Evolutionary conservation across 2,797 vertebrate genomes (phyloP).

Genomic region (Dallia pectoralis): DNA sequence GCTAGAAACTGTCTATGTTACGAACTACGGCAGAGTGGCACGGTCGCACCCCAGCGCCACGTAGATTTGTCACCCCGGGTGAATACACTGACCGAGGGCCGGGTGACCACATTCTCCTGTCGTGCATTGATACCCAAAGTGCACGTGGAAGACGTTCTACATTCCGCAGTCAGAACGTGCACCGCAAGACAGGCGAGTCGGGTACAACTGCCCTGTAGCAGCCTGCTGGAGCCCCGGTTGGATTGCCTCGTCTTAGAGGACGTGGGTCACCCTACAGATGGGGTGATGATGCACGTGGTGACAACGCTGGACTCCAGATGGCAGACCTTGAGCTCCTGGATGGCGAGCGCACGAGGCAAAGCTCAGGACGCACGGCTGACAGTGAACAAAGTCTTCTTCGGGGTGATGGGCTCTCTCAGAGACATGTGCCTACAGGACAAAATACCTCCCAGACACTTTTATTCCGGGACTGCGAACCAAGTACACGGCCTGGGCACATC

Average conservation of each 20-base stretch:
- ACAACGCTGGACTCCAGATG: background rate
- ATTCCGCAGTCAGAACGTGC: slow-evolving; percentile 3
- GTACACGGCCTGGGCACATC: background rate
- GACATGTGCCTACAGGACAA: slow-evolving; percentile 13
- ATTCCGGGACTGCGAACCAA: background rate
- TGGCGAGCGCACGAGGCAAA: background rate
- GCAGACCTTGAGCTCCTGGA: slow-evolving; percentile 8
- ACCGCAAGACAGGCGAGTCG: background rate
- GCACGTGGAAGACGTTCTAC: slow-evolving; percentile 15
- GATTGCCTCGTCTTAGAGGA: slow-evolving; percentile 13
- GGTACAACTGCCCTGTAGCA: background rate
- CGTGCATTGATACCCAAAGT: background rate
- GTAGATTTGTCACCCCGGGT: background rate
- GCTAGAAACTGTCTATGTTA: background rate
- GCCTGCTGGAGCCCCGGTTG: background rate
- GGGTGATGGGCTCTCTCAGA: slow-evolving; percentile 21
- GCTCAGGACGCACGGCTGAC: background rate
- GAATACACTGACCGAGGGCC: background rate
- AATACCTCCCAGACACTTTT: slow-evolving; percentile 3
- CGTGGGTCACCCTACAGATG: background rate
- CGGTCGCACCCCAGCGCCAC: too few species aligned
- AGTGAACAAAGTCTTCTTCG: background rate
- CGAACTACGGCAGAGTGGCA: background rate
- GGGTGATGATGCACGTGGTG: slow-evolving; percentile 5
- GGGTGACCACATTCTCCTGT: background rate